phyloP scores from a whole-genome alignment of 2,797 vertebrate genomes.

The Dipus sagitta region DNA sequence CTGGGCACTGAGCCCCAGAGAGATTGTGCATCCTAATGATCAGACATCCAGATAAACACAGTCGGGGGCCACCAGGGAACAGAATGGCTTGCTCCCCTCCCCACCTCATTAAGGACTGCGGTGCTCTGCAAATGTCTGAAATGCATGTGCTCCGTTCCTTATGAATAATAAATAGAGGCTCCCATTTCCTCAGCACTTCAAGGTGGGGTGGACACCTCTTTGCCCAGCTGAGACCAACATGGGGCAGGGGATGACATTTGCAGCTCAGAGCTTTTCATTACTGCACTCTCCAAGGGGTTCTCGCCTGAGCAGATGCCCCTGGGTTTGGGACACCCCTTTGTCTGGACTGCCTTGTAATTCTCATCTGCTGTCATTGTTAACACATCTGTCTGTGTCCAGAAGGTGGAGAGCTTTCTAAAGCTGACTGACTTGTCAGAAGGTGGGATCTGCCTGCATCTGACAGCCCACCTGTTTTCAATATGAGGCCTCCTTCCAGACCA shows the following conservation, averaged over 20 bases:
- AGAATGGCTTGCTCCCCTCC: neutral
- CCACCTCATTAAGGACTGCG: slow-evolving; percentile 60
- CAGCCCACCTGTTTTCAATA: neutral
- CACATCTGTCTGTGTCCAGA: neutral
- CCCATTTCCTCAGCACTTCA: neutral
- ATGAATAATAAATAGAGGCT: slow-evolving; percentile 70
- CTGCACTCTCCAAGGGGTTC: neutral
- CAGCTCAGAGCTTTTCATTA: neutral
- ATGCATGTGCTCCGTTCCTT: neutral
- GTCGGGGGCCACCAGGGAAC: neutral
- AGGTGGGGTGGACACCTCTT: neutral
- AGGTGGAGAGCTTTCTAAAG: neutral
- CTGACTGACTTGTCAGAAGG: neutral
- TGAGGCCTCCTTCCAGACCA: neutral
- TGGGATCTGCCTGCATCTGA: neutral
- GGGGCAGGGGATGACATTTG: slow-evolving; percentile 11
- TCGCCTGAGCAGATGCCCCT: slow-evolving; percentile 19
- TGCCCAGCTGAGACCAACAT: neutral
- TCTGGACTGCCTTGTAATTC: neutral
- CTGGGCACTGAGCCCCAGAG: slow-evolving; percentile 22
- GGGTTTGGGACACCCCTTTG: neutral
- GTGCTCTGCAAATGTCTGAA: slow-evolving; percentile 23
- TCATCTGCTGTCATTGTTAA: neutral
- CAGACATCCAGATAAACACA: slow-evolving; percentile 67
- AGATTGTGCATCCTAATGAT: slow-evolving; percentile 67